phyloP scores from a whole-genome alignment of 2,797 vertebrate genomes.

The Craterocephalus amniculus region DNA sequence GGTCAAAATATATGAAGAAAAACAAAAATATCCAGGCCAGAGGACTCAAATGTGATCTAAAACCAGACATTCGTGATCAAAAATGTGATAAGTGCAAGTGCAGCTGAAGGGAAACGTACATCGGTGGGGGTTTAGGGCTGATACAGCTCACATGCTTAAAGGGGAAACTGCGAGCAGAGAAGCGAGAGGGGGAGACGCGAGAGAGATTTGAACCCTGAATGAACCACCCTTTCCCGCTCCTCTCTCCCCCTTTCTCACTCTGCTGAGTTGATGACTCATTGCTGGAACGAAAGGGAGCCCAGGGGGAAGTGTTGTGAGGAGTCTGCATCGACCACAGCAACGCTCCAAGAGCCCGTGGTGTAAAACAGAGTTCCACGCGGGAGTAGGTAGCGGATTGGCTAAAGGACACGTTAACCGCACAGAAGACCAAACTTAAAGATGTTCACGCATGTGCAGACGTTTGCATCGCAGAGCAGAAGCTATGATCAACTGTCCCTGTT shows the following conservation, averaged over 20 bases:
- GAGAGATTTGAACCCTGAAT: slow-evolving; percentile 74
- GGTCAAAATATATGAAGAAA: no score
- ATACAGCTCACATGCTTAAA: slow-evolving; percentile 52
- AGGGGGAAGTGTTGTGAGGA: slow-evolving; percentile 24
- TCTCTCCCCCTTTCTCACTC: slow-evolving; percentile 52
- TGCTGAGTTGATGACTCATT: slow-evolving; percentile 73
- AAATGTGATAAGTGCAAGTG: slow-evolving; percentile 47
- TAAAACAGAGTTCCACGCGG: background rate
- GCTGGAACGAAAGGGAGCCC: slow-evolving; percentile 55
- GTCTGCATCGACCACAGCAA: slow-evolving; percentile 45
- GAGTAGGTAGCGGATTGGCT: slow-evolving; percentile 33
- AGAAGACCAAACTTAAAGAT: background rate
- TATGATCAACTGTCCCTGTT: no score
- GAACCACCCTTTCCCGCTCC: slow-evolving; percentile 63
- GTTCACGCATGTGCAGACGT: no score
- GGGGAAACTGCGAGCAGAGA: slow-evolving; percentile 55
- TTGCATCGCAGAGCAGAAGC: no score
- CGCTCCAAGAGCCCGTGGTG: slow-evolving; percentile 11
- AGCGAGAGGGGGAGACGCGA: slow-evolving; percentile 46
- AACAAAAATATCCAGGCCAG: slow-evolving; percentile 12
- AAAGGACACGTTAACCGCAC: slow-evolving; percentile 16
- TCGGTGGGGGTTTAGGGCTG: slow-evolving; percentile 37
- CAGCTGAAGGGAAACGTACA: slow-evolving; percentile 15
- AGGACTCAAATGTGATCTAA: slow-evolving; percentile 23
- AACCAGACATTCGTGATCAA: slow-evolving; percentile 35